phyloP scores from a whole-genome alignment of 1,140 invertebrate genomes.

The Limonius californicus region DNA sequence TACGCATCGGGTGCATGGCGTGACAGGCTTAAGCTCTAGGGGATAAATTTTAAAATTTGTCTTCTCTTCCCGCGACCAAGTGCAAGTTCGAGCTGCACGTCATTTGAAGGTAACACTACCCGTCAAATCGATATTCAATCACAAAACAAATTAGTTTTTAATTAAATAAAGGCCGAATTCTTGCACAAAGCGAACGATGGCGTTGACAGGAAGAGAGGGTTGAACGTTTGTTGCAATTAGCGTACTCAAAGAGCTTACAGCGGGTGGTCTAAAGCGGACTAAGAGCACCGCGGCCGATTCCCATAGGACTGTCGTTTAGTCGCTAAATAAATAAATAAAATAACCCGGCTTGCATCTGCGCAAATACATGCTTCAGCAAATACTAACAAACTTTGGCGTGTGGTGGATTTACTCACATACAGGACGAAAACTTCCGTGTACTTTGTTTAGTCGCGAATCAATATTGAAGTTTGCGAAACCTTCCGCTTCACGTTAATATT shows the following conservation, averaged over 20 bases:
- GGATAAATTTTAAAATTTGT: conserved; percentile 4
- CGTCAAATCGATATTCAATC: conserved; percentile 28
- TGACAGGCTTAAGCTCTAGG: background rate
- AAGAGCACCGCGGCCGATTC: conserved; percentile 4
- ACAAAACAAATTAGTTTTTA: conserved; percentile 32
- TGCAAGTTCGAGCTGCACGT: background rate
- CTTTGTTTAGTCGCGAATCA: conserved; percentile 13
- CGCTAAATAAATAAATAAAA: conserved; percentile 16
- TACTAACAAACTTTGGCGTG: conserved; percentile 9
- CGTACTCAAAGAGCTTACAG: conserved; percentile 10
- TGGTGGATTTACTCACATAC: conserved; percentile 6
- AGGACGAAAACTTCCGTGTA: conserved; percentile 3
- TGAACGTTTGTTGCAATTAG: conserved; percentile 17
- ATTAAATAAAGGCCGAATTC: conserved; percentile 30
- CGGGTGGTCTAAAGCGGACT: background rate
- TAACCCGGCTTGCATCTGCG: conserved; percentile 11
- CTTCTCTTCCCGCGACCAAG: background rate
- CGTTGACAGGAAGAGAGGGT: conserved; percentile 21
- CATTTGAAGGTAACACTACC: conserved; percentile 12
- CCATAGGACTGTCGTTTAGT: conserved; percentile 11
- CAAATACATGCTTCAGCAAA: conserved; percentile 14
- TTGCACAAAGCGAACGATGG: conserved; percentile 21
- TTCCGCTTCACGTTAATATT: conserved; percentile 13
- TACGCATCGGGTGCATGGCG: background rate
- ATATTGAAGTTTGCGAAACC: conserved; percentile 11